phyloP scores from a whole-genome alignment of 23 tunicate species.

The Botrylloides violaceus region DNA sequence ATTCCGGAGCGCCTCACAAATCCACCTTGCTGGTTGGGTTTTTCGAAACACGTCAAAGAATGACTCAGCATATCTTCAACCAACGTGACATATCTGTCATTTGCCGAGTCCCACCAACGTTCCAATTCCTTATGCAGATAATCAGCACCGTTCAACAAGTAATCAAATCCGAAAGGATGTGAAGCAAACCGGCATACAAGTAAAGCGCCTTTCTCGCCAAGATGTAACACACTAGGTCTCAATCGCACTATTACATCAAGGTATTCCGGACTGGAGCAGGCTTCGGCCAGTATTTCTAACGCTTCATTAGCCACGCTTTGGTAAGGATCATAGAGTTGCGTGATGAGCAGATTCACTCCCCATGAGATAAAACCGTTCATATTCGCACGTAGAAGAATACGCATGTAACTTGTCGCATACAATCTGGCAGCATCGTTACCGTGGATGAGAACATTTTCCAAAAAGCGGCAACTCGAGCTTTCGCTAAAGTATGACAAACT shows the following conservation, averaged over 20 bases:
- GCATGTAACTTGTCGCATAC: constrained; percentile 72
- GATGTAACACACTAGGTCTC: constrained; percentile 63
- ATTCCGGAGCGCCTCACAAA: constrained; percentile 65
- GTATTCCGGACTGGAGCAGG: constrained; percentile 72
- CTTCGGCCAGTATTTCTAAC: constrained; percentile 70
- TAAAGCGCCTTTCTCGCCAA: constrained; percentile 73
- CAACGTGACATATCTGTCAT: constrained; percentile 59
- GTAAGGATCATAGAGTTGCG: constrained; percentile 63
- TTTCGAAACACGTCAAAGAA: constrained; percentile 60
- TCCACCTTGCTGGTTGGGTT: constrained; percentile 60
- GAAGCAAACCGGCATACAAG: constrained; percentile 75
- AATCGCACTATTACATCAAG: constrained; percentile 48
- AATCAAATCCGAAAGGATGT: constrained; percentile 77
- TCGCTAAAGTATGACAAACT: constrained; percentile 59
- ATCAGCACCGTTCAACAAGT: constrained; percentile 33
- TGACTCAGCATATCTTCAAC: constrained; percentile 77
- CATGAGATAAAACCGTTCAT: constrained; percentile 53
- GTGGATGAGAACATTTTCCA: constrained; percentile 42
- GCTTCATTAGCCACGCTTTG: constrained; percentile 71
- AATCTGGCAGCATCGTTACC: constrained; percentile 67
- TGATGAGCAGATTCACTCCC: constrained; percentile 67
- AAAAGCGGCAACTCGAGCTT: constrained; percentile 35
- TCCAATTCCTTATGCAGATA: constrained; percentile 63
- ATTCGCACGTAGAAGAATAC: constrained; percentile 60
- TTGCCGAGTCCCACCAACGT: constrained; percentile 71